Base-by-base conservation (phyloP, 2,113 vertebrate species). In the Scortum barcoo region DNA sequence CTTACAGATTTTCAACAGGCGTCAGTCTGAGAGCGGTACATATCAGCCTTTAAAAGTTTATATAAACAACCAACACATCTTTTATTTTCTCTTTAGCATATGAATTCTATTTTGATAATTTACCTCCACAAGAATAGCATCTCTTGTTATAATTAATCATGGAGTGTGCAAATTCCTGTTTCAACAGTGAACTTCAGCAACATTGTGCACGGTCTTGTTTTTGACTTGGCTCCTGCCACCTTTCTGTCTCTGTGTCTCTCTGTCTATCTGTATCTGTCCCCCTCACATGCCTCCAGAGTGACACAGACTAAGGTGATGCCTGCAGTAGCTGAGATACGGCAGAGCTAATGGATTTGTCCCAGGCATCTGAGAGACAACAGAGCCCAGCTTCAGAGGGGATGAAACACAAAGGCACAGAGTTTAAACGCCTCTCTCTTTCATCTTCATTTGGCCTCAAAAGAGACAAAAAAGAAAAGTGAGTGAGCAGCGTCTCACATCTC, bases 291-390 rank as follows among this genome's bases (percentile, higher is more conserved):
- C 68, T 84, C 56, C 76, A 62, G 72, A 80, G 72, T 85, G 89
- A 88, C 89, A 88, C 80, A 20, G 51, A 42, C 85, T 79, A 57
- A 88, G 82, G 89, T 86, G 90, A 91, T 61, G 80, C 85, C 88
- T 93, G 90, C 89, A 79, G 89, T 75, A 70, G 91, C 90, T 4
- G 53, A 91, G 89, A 92, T 91, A 91, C 77, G 61, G 88, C 90
- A 81, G 70, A 86, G 89, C 91, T 92, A 93, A 95, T 93, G 93
- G 91, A 93, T 95, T 93, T 88, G 90, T 94, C 89, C 90, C 90
- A 81, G 88, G 63, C 84, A 77, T 93, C 86, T 81, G 72, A 91
- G 81, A 83, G 85, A 91, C 90, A 93, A 90, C 85, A 74, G 80
- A 87, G 85, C 78, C 78, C 80, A 53, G 81, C 61, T 67, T 70